Evolutionary conservation across 2,888 invertebrate genomes (phyloP).

Genomic region (Melinaea marsaeus): DNA sequence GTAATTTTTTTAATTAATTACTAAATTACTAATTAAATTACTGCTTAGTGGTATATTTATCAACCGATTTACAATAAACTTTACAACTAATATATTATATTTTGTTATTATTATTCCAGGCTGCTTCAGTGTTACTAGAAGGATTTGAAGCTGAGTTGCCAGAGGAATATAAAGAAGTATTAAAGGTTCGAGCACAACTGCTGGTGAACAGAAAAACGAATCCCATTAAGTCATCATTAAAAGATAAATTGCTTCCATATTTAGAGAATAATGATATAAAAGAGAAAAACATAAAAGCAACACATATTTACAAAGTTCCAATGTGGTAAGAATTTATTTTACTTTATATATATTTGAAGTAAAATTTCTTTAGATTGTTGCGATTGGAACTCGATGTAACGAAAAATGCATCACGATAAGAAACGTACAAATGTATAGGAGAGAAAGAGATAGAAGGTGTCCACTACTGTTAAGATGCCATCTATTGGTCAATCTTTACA

Average conservation of each 20-base stretch:
- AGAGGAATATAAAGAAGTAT: conserved; percentile 50
- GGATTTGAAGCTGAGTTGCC: conserved; percentile 56
- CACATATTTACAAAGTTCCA: conserved; percentile 59
- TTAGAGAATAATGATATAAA: conserved; percentile 41
- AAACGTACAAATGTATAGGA: no score
- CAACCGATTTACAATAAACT: no score
- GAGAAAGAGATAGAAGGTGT: no score
- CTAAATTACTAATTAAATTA: no score
- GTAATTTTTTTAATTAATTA: no score
- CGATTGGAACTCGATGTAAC: no score
- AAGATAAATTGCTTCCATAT: conserved; percentile 36
- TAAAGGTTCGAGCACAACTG: conserved; percentile 56
- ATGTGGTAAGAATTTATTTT: conserved; percentile 55
- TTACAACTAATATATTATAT: not conserved
- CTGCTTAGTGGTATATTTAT: no score
- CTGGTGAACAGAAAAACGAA: conserved; percentile 53
- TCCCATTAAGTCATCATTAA: conserved; percentile 39
- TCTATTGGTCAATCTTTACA: no score
- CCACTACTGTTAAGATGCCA: no score
- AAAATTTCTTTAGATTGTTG: no score
- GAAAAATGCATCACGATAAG: no score
- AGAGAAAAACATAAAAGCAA: conserved; percentile 52
- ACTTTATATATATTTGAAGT: not conserved
- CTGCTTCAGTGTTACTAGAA: conserved; percentile 62
- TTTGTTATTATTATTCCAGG: conserved; percentile 45